Conservation (phyloP, 2,113 vertebrate species). For the Camelus bactrianus region DNA sequence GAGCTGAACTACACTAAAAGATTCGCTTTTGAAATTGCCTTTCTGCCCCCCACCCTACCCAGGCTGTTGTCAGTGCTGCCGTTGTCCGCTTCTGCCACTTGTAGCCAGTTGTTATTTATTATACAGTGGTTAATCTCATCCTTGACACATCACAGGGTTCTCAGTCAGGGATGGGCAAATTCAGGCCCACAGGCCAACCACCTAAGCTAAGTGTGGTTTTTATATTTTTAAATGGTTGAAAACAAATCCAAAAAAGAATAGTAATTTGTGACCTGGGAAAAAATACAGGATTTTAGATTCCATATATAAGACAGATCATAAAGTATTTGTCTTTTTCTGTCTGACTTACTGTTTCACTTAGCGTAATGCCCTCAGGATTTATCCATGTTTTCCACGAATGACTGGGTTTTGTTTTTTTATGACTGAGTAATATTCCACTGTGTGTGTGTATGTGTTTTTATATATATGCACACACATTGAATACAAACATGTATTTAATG, state of each 20-base stretch:
- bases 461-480: no score
- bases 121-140: neutral
- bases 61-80: neutral
- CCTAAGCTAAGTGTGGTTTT: neutral
- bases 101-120: neutral
- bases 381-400: neutral
- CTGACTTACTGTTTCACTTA: neutral
- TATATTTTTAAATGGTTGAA: neutral
- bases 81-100: neutral
- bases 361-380: neutral
- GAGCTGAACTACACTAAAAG: neutral
- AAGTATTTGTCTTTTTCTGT: neutral
- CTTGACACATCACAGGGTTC: neutral
- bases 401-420: no score
- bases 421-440: no score
- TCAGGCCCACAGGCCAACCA: neutral
- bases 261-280: neutral
- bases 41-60: neutral
- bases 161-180: neutral
- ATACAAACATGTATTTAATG: no score
- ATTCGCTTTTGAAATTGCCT: constrained; percentile 21
- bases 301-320: neutral
- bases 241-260: neutral
- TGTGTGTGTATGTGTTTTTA: no score
- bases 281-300: neutral